Conservation (phyloP, 2,797 vertebrate genomes). For the Manis crassicaudata region DNA sequence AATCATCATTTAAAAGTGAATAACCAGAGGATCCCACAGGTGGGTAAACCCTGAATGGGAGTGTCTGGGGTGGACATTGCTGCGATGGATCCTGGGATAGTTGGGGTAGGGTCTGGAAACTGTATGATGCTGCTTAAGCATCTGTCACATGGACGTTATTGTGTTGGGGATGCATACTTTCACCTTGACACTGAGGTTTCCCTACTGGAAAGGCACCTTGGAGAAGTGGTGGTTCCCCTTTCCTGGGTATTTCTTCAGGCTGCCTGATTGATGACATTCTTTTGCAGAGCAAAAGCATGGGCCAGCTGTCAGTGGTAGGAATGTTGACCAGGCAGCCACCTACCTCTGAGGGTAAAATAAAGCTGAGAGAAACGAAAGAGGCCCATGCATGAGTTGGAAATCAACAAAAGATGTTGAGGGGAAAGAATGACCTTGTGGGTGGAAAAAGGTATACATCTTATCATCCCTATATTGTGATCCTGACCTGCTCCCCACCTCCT, state of each 20-base stretch:
- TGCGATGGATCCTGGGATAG: neutral
- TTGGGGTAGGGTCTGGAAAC: slow-evolving; percentile 85
- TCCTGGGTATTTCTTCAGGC: slow-evolving; percentile 90
- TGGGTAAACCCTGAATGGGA: neutral
- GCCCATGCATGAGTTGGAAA: neutral
- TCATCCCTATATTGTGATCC: no score
- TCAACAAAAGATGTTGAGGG: neutral
- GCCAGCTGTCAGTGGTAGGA: slow-evolving; percentile 90
- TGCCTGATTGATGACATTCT: slow-evolving; percentile 91
- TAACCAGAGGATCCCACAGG: neutral
- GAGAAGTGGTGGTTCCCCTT: slow-evolving; percentile 92
- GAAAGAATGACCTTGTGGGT: neutral
- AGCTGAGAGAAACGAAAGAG: no score
- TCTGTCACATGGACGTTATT: slow-evolving; percentile 91
- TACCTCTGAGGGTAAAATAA: slow-evolving; percentile 84
- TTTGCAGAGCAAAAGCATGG: slow-evolving; percentile 91
- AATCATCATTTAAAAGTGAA: neutral
- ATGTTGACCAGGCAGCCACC: slow-evolving; percentile 93
- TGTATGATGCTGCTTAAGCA: slow-evolving; percentile 93
- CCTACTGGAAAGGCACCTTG: slow-evolving; percentile 91
- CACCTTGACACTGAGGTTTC: slow-evolving; percentile 93
- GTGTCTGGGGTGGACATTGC: slow-evolving; percentile 52
- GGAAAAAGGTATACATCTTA: neutral
- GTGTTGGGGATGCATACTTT: slow-evolving; percentile 92
- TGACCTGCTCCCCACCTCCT: neutral